Base-by-base conservation (phyloP, 2,888 invertebrate genomes). In the Eristalinus sepulchralis region DNA sequence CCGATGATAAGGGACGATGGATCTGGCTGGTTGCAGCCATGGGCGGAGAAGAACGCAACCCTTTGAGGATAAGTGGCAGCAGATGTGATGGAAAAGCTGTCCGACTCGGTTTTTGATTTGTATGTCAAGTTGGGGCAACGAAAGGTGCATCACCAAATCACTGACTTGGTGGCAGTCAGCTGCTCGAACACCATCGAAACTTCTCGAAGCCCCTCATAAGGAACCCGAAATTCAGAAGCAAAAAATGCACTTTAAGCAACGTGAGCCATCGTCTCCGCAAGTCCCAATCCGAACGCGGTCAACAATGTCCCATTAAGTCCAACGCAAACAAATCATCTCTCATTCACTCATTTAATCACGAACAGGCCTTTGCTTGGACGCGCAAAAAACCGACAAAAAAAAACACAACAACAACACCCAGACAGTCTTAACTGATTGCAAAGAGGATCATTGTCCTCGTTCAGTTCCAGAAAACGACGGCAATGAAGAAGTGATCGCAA, bases 251-350 rank as follows among this genome's bases (percentile, higher is more conserved):
- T 17, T 47, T 17, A 27, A 66, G 31, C 55, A 39, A 39, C 39
- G 39, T 39, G 39, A n/a, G 39, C 13, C 39, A n/a, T n/a, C 17
- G 31, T 20, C 60, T 20, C 34, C 9, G 10, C 55, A 60, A n/a
- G 66, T 62, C 6, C 31, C 20, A 53, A 36, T 31, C 31, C 13
- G 47, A 59, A 63, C 36, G 9, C 53, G 73, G 82, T 85, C 85
- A 81, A 77, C 86, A 83, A 79, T 83, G 71, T 67, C 62, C 73
- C 78, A 71, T 86, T 86, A 82, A 75, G 53, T 79, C 78, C 78
- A 86, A 62, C 39, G 64, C 47, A 83, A 83, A 86, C 75, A 82
- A 71, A 70, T 63, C 78, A 78, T 59, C 59, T 31, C 53, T 76
- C 64, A 66, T 36, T 85, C 70, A 17, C 67, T 68, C 67, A 39